Evolutionary conservation across 1,140 invertebrate genomes (phyloP), one percentile per base, ranked within the genome.

Genomic region (Neodiprion fabricii): DNA sequence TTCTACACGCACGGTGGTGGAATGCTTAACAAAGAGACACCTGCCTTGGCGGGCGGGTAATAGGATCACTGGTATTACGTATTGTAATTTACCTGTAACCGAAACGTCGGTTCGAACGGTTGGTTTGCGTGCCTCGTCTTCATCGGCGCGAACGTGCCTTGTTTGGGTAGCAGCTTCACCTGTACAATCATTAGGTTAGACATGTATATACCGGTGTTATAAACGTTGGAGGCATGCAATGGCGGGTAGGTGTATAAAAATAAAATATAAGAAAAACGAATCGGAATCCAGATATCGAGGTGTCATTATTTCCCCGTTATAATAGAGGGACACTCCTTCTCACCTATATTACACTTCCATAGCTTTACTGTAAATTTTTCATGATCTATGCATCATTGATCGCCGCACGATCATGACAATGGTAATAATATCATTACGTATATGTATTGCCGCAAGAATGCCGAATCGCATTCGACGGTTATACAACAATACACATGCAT

Each of bases 51-150:
- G 65, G 28, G 2, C n/a, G 71, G 65, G n/a, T 10, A 50, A 72
- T 14, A 40, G 12, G 9, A 3, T 14, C 48, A 49, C 7, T 9
- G 12, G 61, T 5, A 48, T 71, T 40, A 40, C 28, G 28, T 40
- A 40, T 40, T 40, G 28, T 40, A 40, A 40, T 40, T 88, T 79
- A 88, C 91, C 89, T 92, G 91, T 74, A 95, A 89, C 80, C 94
- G 90, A 82, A 95, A 93, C 47, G 94, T 95, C 79, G 92, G 92
- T 90, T 94, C 93, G 79, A 94, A 94, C 21, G 92, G 93, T 81
- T 93, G 92, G 81, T 85, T 87, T 71, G 80, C 75, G 53, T 86
- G 85, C 48, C 82, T 84, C 7, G 77, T 75, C 80, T 87, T 88
- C 83, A 81, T 88, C 82, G 82, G 84, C 82, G 88, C 80, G 47